These are phyloP conservation scores for Antrozous pallidus DNA, from an alignment of 2,797 vertebrate species.

Conservation along the genomic window DNA sequence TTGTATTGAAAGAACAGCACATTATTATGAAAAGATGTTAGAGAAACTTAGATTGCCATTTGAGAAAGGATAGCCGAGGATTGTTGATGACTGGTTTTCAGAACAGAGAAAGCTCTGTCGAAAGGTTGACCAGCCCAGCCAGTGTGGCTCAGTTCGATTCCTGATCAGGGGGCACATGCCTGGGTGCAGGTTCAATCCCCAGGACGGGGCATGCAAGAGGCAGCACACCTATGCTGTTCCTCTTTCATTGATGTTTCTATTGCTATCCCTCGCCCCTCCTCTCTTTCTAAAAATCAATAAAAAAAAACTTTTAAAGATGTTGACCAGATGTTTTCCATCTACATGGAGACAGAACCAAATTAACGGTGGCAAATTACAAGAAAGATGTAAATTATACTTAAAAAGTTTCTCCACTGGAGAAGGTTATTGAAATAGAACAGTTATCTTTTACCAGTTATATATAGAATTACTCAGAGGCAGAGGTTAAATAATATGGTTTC, in stretches of 20 bases:
- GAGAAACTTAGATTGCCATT: background rate
- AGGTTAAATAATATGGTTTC: background rate
- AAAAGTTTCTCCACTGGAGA: background rate
- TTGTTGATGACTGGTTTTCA: slow-evolving; percentile 34
- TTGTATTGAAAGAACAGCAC: background rate
- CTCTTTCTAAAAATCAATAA: no score
- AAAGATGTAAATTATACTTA: background rate
- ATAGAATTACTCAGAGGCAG: background rate
- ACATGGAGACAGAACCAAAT: background rate
- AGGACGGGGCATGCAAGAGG: no score
- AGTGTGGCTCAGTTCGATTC: no score
- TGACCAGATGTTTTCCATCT: slow-evolving; percentile 2
- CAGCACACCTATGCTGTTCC: no score
- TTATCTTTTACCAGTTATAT: background rate
- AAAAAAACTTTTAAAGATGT: background rate
- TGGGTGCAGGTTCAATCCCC: no score
- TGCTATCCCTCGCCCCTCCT: no score
- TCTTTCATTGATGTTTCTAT: no score
- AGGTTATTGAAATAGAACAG: background rate
- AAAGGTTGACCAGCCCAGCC: background rate
- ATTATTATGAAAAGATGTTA: background rate
- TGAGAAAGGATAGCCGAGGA: background rate
- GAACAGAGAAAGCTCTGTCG: background rate
- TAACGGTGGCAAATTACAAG: background rate
- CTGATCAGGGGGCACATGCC: no score